phyloP scores from a whole-genome alignment of 2,888 invertebrate species.

The Nephrotoma guestfalica region DNA sequence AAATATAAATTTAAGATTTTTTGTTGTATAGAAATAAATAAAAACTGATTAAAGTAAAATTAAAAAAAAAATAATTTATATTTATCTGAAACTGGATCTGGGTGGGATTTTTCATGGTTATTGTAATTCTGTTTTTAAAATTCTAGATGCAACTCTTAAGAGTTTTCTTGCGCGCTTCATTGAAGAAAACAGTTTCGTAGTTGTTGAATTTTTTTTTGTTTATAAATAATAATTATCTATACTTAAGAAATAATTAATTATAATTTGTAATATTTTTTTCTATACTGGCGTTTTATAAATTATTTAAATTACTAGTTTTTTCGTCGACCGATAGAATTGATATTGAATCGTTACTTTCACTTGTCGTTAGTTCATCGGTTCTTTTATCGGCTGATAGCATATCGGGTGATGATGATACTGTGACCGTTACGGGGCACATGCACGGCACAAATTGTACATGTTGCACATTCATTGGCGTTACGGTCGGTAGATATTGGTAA shows the following conservation, averaged over 20 bases:
- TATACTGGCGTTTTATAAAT: background rate
- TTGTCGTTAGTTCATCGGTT: background rate
- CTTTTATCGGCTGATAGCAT: conserved; percentile 3
- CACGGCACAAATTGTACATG: conserved; percentile 15
- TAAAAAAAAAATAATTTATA: background rate
- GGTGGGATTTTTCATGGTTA: background rate
- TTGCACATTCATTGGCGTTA: conserved; percentile 5
- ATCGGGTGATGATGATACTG: conserved; percentile 6
- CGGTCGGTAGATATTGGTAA: conserved; percentile 4
- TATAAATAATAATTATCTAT: background rate
- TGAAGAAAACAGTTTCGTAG: background rate
- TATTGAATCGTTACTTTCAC: background rate
- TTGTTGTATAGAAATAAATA: background rate
- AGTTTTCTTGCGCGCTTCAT: background rate
- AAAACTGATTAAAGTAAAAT: background rate
- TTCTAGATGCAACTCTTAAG: background rate
- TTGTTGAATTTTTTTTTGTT: background rate
- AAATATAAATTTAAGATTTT: background rate
- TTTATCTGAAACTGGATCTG: background rate
- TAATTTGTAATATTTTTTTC: background rate
- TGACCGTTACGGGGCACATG: conserved; percentile 14
- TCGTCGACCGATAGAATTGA: background rate
- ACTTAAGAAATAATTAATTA: background rate
- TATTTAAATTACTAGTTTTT: background rate
- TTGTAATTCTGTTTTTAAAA: background rate